Conservation (phyloP, 2,797 vertebrate species). For the Alauda arvensis region DNA sequence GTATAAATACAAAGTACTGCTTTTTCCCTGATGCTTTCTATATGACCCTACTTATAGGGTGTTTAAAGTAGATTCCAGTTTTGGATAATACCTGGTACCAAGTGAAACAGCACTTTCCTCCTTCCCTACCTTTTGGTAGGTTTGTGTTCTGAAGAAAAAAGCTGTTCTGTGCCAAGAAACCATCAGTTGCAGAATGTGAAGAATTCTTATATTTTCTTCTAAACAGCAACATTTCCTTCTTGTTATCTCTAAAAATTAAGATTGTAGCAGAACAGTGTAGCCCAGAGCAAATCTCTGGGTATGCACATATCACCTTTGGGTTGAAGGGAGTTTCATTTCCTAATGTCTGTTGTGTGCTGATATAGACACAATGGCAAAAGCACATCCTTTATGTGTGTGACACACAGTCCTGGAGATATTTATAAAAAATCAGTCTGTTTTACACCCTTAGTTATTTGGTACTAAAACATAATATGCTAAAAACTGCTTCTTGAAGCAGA, state of each 20-base stretch:
- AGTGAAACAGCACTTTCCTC: neutral
- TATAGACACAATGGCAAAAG: neutral
- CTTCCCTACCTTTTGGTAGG: neutral
- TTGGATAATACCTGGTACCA: neutral
- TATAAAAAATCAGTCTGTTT: neutral
- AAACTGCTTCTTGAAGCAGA: neutral
- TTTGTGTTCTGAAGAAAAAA: neutral
- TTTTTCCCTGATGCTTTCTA: neutral
- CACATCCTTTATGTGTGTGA: neutral
- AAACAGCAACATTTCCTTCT: neutral
- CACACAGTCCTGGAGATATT: neutral
- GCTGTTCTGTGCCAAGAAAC: neutral
- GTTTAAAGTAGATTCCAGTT: neutral
- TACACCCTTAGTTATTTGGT: neutral
- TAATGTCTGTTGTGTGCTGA: neutral
- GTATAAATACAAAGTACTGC: neutral
- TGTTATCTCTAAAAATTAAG: neutral
- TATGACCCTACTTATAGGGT: neutral
- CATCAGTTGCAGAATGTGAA: neutral
- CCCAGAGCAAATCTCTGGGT: neutral
- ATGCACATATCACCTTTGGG: rapidly evolving
- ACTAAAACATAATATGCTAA: neutral
- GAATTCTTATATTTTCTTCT: neutral
- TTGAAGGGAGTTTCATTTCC: neutral
- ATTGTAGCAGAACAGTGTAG: neutral